A percentile compares a stretch with the other conserved stretches of the same genome.
These are phyloP conservation scores for Leucopsar rothschildi DNA, from an alignment of 2,113 vertebrate genomes.

Conservation along the genomic window DNA sequence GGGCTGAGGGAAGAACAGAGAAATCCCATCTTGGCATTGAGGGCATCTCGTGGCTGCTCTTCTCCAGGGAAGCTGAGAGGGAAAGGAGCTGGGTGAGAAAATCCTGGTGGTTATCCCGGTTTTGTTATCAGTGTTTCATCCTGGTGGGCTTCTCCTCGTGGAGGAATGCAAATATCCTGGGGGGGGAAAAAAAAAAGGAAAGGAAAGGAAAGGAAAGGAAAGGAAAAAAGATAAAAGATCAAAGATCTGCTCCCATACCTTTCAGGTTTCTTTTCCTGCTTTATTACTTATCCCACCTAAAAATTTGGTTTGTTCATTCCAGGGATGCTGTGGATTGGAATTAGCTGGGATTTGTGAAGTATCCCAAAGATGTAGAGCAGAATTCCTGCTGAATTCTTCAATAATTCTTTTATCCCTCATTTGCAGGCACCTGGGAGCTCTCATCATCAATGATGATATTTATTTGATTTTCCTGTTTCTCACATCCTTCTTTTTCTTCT, in stretches of 20 bases:
- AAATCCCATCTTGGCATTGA: not conserved
- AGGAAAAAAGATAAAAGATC: not conserved
- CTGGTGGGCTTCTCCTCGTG: not conserved
- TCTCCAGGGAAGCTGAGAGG: not conserved
- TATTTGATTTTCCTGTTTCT: not conserved
- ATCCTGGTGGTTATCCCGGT: rapidly evolving
- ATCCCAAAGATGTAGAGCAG: rapidly evolving
- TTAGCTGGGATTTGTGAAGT: not conserved
- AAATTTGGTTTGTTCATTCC: not conserved
- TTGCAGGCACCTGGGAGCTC: not conserved
- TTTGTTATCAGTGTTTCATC: not conserved
- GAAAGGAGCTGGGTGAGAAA: not conserved
- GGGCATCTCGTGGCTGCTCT: not conserved
- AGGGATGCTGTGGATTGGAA: not conserved
- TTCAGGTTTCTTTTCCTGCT: not conserved
- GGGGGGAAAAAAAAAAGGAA: not conserved
- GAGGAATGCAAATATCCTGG: not conserved
- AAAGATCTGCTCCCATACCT: not conserved
- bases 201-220: not conserved
- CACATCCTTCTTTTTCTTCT: not conserved
- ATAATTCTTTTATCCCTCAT: not conserved
- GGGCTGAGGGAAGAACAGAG: not conserved
- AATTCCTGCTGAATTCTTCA: not conserved
- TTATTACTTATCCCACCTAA: not conserved
- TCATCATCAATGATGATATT: not conserved